Base-by-base conservation (phyloP, 2,888 invertebrate genomes). In the Trachelus tabidus region DNA sequence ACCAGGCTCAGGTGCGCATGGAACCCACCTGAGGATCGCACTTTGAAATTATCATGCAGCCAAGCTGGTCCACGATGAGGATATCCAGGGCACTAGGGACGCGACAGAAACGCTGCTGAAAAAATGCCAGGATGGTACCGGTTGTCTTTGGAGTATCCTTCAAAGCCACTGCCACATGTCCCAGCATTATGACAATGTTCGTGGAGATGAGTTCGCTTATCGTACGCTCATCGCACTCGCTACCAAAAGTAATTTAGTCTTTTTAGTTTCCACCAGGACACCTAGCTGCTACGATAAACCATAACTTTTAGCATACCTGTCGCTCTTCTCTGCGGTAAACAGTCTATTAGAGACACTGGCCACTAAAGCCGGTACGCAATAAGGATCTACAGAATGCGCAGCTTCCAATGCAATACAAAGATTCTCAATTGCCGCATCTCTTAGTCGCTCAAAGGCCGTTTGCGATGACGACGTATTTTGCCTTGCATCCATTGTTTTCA, bases 121-220 rank as follows among this genome's bases (percentile, higher is more conserved):
- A 98, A 91, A 99, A 99, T 92, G 98, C 98, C 69, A 99, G 93
- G 81, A 99, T 98, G 1, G 98, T 98, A 85, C 98, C 97, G 0
- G 98, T 98, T 0, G 98, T 98, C 90, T 97, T 97, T 0, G 98
- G 97, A 0, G 97, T 97, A 85, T 98, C 97, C 89, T 97, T 97
- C 83, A 99, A 92, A 0, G 98, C 97, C 1, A 99, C 98, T 0
- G 99, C 99, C 23, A 99, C 97, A 88, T 98, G 98, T 0, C 99
- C 99, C 91, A 99, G 93, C 95, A 99, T 98, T 76, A 98, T 96
- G 68, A 99, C 98, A 73, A 99, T 98, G 90, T 99, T 99, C 56
- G 97, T 96, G 81, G 98, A 97, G 69, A 99, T 98, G 68, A 99
- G 92, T 0, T 97, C 96, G 0, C 97, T 97, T 23, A 85, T 86